Evolutionary conservation across 2,797 vertebrate genomes (phyloP), one percentile per base, ranked within the genome.

Genomic region (Rhynchotus rufescens): DNA sequence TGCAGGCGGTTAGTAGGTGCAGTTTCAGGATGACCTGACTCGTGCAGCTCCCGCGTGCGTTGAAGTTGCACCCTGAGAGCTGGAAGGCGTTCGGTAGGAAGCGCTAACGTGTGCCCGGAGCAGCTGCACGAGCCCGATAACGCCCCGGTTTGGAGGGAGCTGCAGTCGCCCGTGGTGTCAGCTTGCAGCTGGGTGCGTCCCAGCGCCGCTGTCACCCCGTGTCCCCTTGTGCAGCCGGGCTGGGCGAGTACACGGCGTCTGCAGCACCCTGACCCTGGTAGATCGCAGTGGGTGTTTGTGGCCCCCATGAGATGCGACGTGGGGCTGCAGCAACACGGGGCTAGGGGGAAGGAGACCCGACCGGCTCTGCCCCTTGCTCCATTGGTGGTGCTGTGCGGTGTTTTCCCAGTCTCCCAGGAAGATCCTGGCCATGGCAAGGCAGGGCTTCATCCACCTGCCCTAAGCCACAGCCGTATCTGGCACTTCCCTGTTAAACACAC

Each of bases 141-240:
- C 49, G 0, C 20, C 11, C 23, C 3, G 3, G n/a, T 8, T 54
- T 22, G 19, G 76, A 44, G 59, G 95, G 91, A 77, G 81, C 89
- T 3, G 0, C 59, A 7, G 89, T 95, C 88, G 87, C 86, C 90
- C 83, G 16, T 92, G 93, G 94, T 88, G 94, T 36, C n/a, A 6
- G 1, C 71, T 62, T 26, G 84, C 67, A 84, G 52, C 34, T 9
- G 10, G 7, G 34, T 25, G 79, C 44, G 0, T 84, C 94, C 92
- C 90, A 93, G 73, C 90, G 6, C 38, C 10, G 71, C 30, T 92
- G 86, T 83, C 90, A 67, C 20, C 80, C 80, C 0, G n/a, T 69
- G 96, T 93, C 90, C 78, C 45, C 32, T 66, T 83, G 15, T 57
- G 93, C 56, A 86, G 51, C 85, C 40, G 77, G 32, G 34, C 93